Evolutionary conservation across 1,140 invertebrate genomes (phyloP).

Genomic region (Nautilus pompilius): DNA sequence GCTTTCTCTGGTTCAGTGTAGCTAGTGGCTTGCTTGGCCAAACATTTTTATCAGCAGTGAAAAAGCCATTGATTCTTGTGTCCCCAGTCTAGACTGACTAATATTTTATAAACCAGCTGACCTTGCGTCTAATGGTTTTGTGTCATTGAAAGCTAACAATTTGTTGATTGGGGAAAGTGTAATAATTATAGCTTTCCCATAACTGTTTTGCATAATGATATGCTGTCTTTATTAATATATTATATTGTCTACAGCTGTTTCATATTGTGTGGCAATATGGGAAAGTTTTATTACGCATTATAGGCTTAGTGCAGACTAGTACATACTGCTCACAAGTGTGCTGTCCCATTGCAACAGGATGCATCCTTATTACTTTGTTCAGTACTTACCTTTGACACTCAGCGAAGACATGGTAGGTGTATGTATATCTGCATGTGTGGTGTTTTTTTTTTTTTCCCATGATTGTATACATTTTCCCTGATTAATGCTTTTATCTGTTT

Average conservation of each 20-base stretch:
- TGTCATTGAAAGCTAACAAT: constrained; percentile 2
- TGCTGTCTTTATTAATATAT: no score
- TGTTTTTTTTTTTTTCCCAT: no score
- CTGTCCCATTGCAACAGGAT: constrained; percentile 34
- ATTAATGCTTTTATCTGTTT: no score
- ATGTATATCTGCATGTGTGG: no score
- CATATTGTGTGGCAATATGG: no score
- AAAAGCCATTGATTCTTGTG: neutral
- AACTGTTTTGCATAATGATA: neutral
- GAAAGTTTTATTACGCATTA: no score
- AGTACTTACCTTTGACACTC: constrained; percentile 38
- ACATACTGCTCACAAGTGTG: no score
- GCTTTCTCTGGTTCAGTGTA: no score
- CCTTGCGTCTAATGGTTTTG: neutral
- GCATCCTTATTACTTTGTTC: constrained; percentile 46
- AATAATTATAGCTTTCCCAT: constrained; percentile 1
- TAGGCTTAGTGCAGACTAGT: no score
- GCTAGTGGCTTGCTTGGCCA: neutral
- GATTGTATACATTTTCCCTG: no score
- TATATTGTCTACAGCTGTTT: no score
- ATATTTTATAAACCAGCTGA: neutral
- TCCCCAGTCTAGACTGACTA: neutral
- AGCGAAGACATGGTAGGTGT: constrained; percentile 26
- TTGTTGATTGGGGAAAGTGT: constrained; percentile 2
- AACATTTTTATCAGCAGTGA: neutral